Evolutionary conservation across 2,113 vertebrate genomes (phyloP).

Genomic region (Gnathonemus longibarbis): DNA sequence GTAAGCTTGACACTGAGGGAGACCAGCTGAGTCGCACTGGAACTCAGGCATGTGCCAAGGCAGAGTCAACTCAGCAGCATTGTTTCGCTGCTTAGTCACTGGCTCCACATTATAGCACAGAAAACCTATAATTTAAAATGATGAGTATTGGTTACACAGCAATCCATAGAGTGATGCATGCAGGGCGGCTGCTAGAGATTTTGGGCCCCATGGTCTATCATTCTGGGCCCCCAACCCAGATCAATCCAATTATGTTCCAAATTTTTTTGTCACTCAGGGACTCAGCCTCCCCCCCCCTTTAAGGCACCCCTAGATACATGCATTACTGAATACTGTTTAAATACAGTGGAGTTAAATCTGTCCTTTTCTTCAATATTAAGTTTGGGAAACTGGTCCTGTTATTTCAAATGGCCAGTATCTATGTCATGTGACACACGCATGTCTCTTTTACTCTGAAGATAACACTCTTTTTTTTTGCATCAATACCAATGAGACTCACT

Average conservation of each 20-base stretch:
- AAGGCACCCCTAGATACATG: not conserved
- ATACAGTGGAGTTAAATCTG: not conserved
- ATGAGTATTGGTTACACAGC: not conserved
- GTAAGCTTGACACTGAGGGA: not conserved
- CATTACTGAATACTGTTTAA: not conserved
- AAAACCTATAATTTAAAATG: not conserved
- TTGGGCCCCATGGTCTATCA: too few relatives aligned
- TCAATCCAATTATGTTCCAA: too few relatives aligned
- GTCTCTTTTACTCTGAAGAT: slow-evolving; percentile 35
- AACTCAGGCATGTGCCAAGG: not conserved
- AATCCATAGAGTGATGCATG: not conserved
- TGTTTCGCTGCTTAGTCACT: not conserved
- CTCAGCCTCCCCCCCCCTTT: too few relatives aligned
- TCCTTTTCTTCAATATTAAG: not conserved
- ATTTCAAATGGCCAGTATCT: not conserved
- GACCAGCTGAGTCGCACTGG: not conserved
- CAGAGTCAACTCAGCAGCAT: not conserved
- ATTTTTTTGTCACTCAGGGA: too few relatives aligned
- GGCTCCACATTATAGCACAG: not conserved
- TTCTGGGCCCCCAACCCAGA: too few relatives aligned
- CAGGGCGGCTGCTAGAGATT: not conserved
- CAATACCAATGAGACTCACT: slow-evolving; percentile 1
- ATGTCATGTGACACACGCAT: not conserved
- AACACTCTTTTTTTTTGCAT: slow-evolving; percentile 33
- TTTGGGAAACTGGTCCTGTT: not conserved